These are phyloP conservation scores for Aporrectodea caliginosa DNA, from an alignment of 1,140 invertebrate genomes.

Conservation along the genomic window DNA sequence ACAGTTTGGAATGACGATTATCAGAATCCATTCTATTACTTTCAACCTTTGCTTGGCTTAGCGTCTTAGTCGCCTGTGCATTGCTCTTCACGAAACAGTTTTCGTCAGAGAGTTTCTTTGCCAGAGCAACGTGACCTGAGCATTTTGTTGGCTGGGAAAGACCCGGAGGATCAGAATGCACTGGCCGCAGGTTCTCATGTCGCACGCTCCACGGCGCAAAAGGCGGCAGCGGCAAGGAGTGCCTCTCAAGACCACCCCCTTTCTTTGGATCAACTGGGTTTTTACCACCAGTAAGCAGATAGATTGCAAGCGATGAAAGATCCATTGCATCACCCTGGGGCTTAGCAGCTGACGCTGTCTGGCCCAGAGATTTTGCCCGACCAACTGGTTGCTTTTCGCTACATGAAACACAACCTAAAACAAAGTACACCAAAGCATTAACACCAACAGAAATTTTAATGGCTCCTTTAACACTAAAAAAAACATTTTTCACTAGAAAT, in stretches of 20 bases:
- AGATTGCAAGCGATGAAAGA: not conserved
- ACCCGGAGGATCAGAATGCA: not conserved
- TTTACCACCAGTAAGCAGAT: not conserved
- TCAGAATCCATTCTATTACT: not conserved
- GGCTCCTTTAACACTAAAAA: not conserved
- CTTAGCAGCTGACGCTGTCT: not conserved
- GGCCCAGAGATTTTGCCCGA: not conserved
- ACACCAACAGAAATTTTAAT: not conserved
- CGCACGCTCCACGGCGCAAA: not conserved
- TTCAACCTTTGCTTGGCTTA: too few relatives aligned
- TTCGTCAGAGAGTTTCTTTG: not conserved
- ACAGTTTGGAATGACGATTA: not conserved
- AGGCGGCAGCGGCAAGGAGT: not conserved
- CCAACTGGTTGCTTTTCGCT: too few relatives aligned
- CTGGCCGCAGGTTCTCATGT: not conserved
- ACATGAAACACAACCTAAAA: too few relatives aligned
- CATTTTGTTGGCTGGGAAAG: too few relatives aligned
- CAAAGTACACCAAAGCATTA: not conserved
- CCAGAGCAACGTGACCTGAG: not conserved
- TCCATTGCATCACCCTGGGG: not conserved
- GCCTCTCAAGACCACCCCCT: not conserved
- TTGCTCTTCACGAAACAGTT: not conserved
- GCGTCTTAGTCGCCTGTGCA: not conserved
- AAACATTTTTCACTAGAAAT: not conserved
- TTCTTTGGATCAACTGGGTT: not conserved